Percentiles rank a stretch among this genome's conserved stretches.
Conservation (phyloP, 1,140 invertebrate species). For the Leptestheria dahalacensis region DNA sequence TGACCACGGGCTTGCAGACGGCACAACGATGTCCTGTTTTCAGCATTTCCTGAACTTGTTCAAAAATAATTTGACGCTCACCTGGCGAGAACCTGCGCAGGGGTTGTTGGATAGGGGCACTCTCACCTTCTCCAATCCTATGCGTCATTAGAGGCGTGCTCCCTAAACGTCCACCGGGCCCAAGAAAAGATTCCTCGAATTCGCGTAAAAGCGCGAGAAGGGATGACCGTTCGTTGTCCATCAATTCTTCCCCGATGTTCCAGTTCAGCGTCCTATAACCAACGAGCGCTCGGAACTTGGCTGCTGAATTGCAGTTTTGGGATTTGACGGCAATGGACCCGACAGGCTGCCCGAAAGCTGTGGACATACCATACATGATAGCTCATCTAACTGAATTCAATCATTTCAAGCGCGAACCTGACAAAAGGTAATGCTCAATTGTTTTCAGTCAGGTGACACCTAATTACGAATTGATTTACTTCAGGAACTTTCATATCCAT, state of each 20-base stretch:
- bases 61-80: background rate
- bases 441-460: background rate
- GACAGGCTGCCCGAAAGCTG: background rate
- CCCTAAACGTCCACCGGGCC: background rate
- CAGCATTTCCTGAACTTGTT: slow-evolving; percentile 6
- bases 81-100: background rate
- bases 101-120: background rate
- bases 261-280: background rate
- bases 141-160: background rate
- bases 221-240: background rate
- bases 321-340: background rate
- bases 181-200: background rate
- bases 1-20: background rate
- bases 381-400: background rate
- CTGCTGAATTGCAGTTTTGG: background rate
- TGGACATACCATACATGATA: background rate
- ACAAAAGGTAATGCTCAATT: background rate
- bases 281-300: background rate
- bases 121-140: background rate
- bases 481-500: background rate
- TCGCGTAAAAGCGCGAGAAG: background rate
- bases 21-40: background rate
- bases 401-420: background rate
- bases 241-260: background rate
- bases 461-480: background rate